These are phyloP conservation scores for Thera obeliscata DNA, from an alignment of 2,888 invertebrate species.

Conservation along the genomic window DNA sequence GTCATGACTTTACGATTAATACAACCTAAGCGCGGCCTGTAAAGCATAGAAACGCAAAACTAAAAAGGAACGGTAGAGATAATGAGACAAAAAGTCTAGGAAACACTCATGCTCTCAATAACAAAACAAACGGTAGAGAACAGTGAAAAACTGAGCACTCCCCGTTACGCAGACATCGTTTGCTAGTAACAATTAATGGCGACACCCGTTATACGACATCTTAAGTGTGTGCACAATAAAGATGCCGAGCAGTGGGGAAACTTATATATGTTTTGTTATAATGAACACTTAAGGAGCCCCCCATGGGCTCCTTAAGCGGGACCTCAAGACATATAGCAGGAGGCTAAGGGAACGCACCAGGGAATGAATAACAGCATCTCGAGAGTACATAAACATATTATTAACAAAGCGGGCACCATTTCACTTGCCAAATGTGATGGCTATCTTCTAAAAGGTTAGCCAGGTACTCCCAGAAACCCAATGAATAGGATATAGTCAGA, in stretches of 20 bases:
- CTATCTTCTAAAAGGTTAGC: too few species aligned
- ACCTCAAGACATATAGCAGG: too few species aligned
- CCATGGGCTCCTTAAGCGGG: too few species aligned
- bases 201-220: conserved; percentile 46
- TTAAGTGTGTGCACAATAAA: conserved; percentile 16
- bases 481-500: too few species aligned
- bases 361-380: too few species aligned
- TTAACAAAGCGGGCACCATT: too few species aligned
- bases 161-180: conserved; percentile 53
- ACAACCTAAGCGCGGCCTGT: too few species aligned
- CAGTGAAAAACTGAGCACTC: conserved; percentile 13
- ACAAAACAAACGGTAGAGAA: conserved; percentile 20
- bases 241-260: conserved; percentile 10
- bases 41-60: not conserved
- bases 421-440: too few species aligned
- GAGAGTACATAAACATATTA: too few species aligned
- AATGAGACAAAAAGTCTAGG: not conserved
- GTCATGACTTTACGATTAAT: too few species aligned
- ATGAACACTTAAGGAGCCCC: not conserved
- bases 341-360: too few species aligned
- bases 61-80: not conserved
- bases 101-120: conserved; percentile 6
- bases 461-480: too few species aligned
- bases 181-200: conserved; percentile 55
- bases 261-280: not conserved